These are phyloP conservation scores for Melanotaenia maccullochi DNA, from an alignment of 2,797 vertebrate species.

Conservation along the genomic window DNA sequence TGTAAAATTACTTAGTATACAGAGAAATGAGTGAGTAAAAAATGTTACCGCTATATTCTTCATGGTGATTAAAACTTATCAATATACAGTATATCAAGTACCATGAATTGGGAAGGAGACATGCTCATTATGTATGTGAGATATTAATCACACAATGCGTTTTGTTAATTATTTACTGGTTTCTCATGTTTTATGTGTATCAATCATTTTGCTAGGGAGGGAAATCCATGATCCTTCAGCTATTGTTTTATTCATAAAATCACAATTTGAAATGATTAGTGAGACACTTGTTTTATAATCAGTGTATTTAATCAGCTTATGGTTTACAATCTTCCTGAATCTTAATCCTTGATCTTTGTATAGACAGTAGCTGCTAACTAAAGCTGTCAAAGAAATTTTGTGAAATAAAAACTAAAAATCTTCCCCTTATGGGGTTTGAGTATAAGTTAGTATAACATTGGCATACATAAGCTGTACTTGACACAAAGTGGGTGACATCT, in stretches of 20 bases:
- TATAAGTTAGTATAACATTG: not conserved
- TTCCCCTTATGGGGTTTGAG: not conserved
- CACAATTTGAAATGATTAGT: not conserved
- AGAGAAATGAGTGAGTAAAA: too few relatives aligned
- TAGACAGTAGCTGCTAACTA: not conserved
- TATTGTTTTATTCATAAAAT: not conserved
- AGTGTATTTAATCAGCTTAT: not conserved
- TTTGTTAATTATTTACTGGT: not conserved
- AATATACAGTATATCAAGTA: too few relatives aligned
- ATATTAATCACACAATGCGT: too few relatives aligned
- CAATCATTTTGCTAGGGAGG: not conserved
- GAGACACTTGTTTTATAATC: not conserved
- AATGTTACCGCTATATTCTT: too few relatives aligned
- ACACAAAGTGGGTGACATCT: not conserved
- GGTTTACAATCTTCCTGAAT: too few relatives aligned
- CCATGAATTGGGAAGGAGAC: too few relatives aligned
- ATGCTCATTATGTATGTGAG: too few relatives aligned
- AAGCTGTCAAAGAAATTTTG: too few relatives aligned
- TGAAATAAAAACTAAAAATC: not conserved
- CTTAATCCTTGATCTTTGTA: not conserved
- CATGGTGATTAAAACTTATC: too few relatives aligned
- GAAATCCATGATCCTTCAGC: not conserved
- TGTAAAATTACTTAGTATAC: too few relatives aligned
- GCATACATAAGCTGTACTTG: not conserved
- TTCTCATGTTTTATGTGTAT: not conserved